These are phyloP conservation scores for Cataglyphis hispanica DNA, from an alignment of 1,140 invertebrate genomes.

Conservation along the genomic window DNA sequence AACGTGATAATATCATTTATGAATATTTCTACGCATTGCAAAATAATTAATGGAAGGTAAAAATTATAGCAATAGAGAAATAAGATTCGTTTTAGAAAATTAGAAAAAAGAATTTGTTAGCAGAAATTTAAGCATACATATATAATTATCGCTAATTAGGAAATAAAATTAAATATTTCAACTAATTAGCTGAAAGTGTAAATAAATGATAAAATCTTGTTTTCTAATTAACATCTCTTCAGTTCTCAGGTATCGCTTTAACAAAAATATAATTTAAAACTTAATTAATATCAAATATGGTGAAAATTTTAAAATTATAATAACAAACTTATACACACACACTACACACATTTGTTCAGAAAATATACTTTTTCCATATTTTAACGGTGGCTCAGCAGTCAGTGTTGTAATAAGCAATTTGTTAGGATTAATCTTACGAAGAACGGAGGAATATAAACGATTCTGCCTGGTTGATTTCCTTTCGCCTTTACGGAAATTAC, in stretches of 20 bases:
- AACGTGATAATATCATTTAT: not conserved
- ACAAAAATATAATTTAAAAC: too few species aligned
- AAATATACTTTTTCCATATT: not conserved
- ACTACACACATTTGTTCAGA: not conserved
- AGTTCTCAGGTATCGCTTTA: too few species aligned
- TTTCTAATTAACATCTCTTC: too few species aligned
- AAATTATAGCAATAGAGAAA: not conserved
- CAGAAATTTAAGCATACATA: not conserved
- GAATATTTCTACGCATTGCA: not conserved
- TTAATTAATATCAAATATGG: not conserved
- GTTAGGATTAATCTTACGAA: not conserved
- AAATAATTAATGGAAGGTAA: not conserved
- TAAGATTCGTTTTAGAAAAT: not conserved
- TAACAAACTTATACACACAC: not conserved
- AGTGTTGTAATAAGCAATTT: conserved; percentile 10
- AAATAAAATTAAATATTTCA: not conserved
- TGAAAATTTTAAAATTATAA: not conserved
- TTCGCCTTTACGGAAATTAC: not conserved
- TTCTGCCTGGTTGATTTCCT: not conserved
- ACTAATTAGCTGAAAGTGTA: not conserved
- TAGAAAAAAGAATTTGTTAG: too few species aligned
- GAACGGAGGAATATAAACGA: not conserved
- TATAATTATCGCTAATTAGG: not conserved
- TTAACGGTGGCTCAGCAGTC: not conserved
- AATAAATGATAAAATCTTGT: not conserved